Conservation (phyloP, 2,888 invertebrate species). For the Elegia similella region DNA sequence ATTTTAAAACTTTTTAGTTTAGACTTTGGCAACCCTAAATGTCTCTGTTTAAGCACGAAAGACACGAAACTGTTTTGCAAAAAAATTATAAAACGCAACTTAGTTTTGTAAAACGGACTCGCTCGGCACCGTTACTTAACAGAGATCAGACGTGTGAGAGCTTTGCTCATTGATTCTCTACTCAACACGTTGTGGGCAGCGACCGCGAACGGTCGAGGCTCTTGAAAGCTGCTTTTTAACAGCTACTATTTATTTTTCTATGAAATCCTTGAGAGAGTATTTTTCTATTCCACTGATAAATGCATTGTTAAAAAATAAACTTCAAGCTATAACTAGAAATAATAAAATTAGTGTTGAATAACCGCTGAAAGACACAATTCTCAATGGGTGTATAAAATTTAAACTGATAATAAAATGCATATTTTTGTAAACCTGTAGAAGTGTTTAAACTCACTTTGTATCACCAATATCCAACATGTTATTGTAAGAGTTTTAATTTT, state of each 20-base stretch:
- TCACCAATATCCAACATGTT: not conserved
- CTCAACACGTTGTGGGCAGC: not conserved
- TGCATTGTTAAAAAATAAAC: not conserved
- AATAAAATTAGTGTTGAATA: not conserved
- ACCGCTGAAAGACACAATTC: not conserved
- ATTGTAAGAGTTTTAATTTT: not conserved
- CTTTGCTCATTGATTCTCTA: not conserved
- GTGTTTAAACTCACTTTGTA: not conserved
- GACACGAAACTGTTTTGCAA: not conserved
- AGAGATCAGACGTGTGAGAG: not conserved
- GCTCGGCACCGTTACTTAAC: not conserved
- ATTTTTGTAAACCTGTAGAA: not conserved
- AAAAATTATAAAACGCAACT: not conserved
- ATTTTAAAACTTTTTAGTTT: not conserved
- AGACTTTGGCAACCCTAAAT: not conserved
- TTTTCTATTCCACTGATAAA: constrained; percentile 40
- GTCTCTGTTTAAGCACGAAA: not conserved
- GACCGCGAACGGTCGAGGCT: not conserved
- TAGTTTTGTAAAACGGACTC: not conserved
- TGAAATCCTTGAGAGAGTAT: constrained; percentile 47
- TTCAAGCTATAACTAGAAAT: not conserved
- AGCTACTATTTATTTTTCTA: constrained; percentile 50
- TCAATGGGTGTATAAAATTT: not conserved
- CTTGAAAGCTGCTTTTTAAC: constrained; percentile 22
- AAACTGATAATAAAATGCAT: not conserved